phyloP scores from a whole-genome alignment of 2,797 vertebrate species.

The Myioborus melanocephalus region DNA sequence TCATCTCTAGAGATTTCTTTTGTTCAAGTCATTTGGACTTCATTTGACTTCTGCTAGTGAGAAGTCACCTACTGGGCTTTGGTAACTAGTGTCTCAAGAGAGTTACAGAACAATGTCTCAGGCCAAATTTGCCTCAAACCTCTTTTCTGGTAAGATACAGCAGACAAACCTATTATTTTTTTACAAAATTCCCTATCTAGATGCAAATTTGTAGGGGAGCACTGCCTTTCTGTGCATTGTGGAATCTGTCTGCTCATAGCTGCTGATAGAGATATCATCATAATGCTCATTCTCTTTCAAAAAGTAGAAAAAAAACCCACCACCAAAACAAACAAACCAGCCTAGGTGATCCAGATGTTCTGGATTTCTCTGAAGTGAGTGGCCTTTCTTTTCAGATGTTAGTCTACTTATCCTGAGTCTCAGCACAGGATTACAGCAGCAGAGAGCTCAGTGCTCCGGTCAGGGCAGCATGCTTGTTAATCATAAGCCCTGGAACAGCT shows the following conservation, averaged over 20 bases:
- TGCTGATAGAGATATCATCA: background rate
- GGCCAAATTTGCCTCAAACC: background rate
- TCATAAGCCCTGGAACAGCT: slow-evolving; percentile 34
- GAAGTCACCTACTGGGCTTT: background rate
- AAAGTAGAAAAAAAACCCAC: background rate
- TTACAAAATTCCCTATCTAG: background rate
- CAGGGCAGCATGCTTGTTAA: background rate
- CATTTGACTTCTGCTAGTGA: background rate
- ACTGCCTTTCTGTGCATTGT: background rate
- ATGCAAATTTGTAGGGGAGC: background rate
- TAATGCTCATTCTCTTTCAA: background rate
- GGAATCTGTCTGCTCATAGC: background rate
- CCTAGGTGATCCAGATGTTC: background rate
- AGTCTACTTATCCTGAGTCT: background rate
- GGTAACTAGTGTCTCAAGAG: background rate
- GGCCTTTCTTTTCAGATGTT: background rate
- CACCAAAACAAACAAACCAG: background rate
- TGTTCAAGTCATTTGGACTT: background rate
- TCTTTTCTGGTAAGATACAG: background rate
- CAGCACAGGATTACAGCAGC: background rate
- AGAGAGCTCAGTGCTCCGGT: background rate
- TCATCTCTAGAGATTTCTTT: background rate
- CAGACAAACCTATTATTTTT: background rate
- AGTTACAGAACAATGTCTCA: background rate
- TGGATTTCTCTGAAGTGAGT: background rate